phyloP scores from a whole-genome alignment of 1,140 invertebrate genomes.

The Centruroides sculpturatus region DNA sequence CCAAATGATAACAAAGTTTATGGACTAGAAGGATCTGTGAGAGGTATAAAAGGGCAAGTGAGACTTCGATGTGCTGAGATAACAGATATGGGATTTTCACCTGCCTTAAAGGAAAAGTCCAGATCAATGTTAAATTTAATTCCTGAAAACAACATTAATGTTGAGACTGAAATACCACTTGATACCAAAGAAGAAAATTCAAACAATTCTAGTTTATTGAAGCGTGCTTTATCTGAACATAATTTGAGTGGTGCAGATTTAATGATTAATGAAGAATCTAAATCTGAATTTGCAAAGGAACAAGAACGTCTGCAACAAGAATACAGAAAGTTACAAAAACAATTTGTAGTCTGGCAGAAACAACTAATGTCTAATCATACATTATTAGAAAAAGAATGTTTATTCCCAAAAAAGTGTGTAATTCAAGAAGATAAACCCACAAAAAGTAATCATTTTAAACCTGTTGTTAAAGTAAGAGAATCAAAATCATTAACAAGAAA shows the following conservation, averaged over 20 bases:
- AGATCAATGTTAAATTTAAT: background rate
- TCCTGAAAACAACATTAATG: too few species aligned
- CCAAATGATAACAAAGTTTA: background rate
- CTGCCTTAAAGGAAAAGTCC: background rate
- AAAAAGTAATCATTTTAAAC: too few species aligned
- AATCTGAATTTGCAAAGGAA: conserved; percentile 5
- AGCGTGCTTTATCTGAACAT: background rate
- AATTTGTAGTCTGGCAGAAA: conserved; percentile 12
- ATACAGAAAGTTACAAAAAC: conserved; percentile 9
- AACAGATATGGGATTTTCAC: background rate
- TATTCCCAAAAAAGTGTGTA: background rate
- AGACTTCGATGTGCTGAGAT: background rate
- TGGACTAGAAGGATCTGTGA: background rate
- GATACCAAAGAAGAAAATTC: too few species aligned
- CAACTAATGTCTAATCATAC: conserved; percentile 9
- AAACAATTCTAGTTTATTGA: background rate
- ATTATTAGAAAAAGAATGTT: conserved; percentile 8
- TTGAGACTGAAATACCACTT: too few species aligned
- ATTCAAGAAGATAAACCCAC: background rate
- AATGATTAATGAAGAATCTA: background rate
- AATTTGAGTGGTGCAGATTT: background rate
- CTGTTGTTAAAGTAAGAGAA: too few species aligned
- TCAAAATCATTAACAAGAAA: too few species aligned
- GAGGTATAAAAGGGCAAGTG: background rate
- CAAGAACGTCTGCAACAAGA: conserved; percentile 8